phyloP scores from a whole-genome alignment of 2,113 vertebrate species.

The Ictidomys tridecemlineatus region DNA sequence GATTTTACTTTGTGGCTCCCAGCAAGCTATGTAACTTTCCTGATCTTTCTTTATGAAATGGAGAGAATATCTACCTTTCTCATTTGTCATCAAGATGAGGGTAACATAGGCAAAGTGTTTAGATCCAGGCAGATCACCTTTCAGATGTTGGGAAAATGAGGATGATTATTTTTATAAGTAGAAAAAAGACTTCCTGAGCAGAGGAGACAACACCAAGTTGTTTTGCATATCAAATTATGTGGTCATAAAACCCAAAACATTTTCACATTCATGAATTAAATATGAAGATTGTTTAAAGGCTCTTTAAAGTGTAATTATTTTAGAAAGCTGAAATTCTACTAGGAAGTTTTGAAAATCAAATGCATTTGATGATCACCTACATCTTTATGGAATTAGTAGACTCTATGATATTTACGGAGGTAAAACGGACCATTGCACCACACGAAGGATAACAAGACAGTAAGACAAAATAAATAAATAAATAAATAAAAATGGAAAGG shows the following conservation, averaged over 20 bases:
- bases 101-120: not conserved
- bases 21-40: not conserved
- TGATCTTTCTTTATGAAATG: not conserved
- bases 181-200: conserved; percentile 37
- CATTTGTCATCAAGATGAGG: not conserved
- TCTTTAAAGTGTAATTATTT: conserved; percentile 71
- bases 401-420: not conserved
- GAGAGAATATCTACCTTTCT: not conserved
- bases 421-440: not conserved
- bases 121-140: not conserved
- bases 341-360: conserved; percentile 3
- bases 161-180: conserved; percentile 61
- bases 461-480: not conserved
- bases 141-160: conserved; percentile 39
- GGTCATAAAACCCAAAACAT: conserved; percentile 61
- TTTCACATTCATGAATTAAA: conserved; percentile 72
- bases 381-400: not conserved
- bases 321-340: conserved; percentile 47
- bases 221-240: conserved; percentile 61
- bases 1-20: not conserved
- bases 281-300: conserved; percentile 60
- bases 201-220: conserved; percentile 25
- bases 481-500: not conserved
- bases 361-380: conserved; percentile 37
- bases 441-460: not conserved